Evolutionary conservation across 2,888 invertebrate species (phyloP).

Genomic region (Pilophorus perplexus): DNA sequence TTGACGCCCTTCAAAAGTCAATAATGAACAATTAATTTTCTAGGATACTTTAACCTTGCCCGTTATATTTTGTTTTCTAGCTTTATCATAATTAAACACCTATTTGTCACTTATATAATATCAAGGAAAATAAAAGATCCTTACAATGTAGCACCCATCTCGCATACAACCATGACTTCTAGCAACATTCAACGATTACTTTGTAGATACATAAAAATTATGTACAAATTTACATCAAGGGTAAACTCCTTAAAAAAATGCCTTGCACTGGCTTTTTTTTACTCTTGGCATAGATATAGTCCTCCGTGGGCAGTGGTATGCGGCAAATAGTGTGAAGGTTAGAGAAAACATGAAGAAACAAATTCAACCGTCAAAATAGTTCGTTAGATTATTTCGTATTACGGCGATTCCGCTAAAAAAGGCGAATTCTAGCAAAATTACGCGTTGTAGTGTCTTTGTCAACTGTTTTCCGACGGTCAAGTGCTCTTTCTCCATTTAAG

Average conservation of each 20-base stretch:
- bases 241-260: background rate
- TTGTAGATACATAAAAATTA: constrained; percentile 21
- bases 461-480: too few species aligned
- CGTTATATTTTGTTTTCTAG: constrained; percentile 32
- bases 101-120: constrained; percentile 3
- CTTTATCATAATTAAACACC: constrained; percentile 19
- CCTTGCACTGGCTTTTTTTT: background rate
- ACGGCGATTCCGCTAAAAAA: too few species aligned
- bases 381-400: background rate
- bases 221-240: constrained; percentile 26
- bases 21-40: constrained; percentile 26
- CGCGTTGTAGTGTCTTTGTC: too few species aligned
- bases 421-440: too few species aligned
- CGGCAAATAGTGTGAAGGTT: too few species aligned
- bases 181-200: constrained; percentile 25
- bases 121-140: constrained; percentile 21
- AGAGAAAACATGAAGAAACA: too few species aligned
- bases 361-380: too few species aligned
- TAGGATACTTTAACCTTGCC: constrained; percentile 40
- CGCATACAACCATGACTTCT: constrained; percentile 18
- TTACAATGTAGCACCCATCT: constrained; percentile 30
- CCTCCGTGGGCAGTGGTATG: background rate
- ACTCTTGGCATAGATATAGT: background rate
- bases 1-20: constrained; percentile 20
- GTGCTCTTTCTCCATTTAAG: too few species aligned